Evolutionary conservation across 2,113 vertebrate genomes (phyloP), one percentile per base, ranked within the genome.

Genomic region (Porphyrio hochstetteri): DNA sequence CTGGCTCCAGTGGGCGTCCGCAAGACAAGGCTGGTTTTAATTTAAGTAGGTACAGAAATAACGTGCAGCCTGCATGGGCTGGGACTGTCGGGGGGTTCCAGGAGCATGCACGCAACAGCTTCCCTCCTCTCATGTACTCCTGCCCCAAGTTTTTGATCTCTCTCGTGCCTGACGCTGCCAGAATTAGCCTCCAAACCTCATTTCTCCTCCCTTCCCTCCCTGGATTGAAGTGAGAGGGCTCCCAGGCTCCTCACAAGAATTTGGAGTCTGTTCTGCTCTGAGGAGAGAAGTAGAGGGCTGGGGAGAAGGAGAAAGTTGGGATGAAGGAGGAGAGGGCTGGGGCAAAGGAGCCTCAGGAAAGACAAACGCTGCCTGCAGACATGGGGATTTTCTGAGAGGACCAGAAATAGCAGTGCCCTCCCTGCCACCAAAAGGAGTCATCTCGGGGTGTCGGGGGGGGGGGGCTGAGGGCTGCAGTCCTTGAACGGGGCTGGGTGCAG

Each of bases 1-100:
- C 94, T 93, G 94, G 92, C 92, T 96, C 92, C 87, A 92, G 90
- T 36, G 82, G 80, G 92, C 31, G n/a, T 75, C 94, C 84, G 0
- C 96, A 90, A 92, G 91, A 69, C 91, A 76, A 90, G 75, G 95
- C 94, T 96, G 96, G 82, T 88, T 94, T 94, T 94, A 94, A 95
- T 95, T 95, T 92, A 82, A 88, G 95, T 91, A 93, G 95, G 94
- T 93, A 93, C 93, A 96, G 95, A 86, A 95, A 92, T 95, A 95
- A 96, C 86, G 91, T 93, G 89, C 95, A 94, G 91, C 28, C 10
- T 55, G 86, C 96, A 93, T 88, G 83, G 88, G 93, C 46, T 74
- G 7, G 68, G 95, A 33, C 88, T 64, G 61, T 15, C 23, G 7
- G 65, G 92, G 90, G 89, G n/a, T 75, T 91, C 92, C 94, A 89